A percentile compares a stretch with the other conserved stretches of the same genome.
phyloP scores from a whole-genome alignment of 1,140 invertebrate genomes.

The Marisa cornuarietis region DNA sequence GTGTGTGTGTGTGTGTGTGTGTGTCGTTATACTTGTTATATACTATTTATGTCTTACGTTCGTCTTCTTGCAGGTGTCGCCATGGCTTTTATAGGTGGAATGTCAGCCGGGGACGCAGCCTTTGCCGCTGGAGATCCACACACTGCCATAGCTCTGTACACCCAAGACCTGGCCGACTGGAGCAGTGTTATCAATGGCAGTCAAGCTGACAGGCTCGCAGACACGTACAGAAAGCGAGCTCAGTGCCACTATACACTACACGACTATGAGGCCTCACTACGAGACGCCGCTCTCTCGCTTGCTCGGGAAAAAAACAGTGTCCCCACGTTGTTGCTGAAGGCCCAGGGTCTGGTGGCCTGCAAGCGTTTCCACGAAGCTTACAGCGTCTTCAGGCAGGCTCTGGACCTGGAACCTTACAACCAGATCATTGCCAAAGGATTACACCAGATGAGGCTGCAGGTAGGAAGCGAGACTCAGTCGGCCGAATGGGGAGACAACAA shows the following conservation, averaged over 20 bases:
- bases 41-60: too few species aligned
- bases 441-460: constrained; percentile 30
- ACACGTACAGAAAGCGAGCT: constrained; percentile 27
- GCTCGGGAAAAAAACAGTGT: constrained; percentile 18
- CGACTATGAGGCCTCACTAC: constrained; percentile 27
- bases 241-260: constrained; percentile 25
- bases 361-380: constrained; percentile 36
- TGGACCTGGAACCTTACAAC: constrained; percentile 39
- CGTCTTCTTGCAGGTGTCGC: too few species aligned
- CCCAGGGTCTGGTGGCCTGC: constrained; percentile 29
- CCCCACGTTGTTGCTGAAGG: constrained; percentile 30
- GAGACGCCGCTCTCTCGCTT: constrained; percentile 27
- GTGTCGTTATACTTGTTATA: background rate
- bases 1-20: constrained; percentile 7
- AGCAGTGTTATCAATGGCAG: too few species aligned
- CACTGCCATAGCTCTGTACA: too few species aligned
- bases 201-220: background rate
- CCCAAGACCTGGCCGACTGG: too few species aligned
- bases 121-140: too few species aligned
- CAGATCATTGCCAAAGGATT: constrained; percentile 28
- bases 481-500: constrained; percentile 14
- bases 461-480: constrained; percentile 23
- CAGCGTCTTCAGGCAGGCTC: constrained; percentile 29
- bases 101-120: too few species aligned
- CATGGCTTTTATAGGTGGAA: too few species aligned